A percentile compares a stretch with the other conserved stretches of the same genome.
phyloP scores from a whole-genome alignment of 2,888 invertebrate species.

The Ephialtes manifestator region DNA sequence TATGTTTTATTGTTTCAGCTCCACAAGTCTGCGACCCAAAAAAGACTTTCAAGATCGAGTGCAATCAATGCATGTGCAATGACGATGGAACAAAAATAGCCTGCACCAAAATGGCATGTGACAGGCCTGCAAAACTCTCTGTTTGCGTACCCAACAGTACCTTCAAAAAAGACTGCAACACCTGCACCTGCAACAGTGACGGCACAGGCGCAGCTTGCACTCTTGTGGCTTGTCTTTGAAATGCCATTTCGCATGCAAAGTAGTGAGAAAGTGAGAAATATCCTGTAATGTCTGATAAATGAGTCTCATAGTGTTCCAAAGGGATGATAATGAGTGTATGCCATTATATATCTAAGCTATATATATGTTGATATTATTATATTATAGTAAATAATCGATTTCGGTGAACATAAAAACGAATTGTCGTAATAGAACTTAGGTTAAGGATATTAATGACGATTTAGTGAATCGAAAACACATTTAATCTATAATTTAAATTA shows the following conservation, averaged over 20 bases:
- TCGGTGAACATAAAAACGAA: too few relatives aligned
- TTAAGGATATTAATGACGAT: not conserved
- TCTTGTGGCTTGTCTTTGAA: not conserved
- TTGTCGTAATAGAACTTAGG: too few relatives aligned
- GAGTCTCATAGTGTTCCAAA: not conserved
- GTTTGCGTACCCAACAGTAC: not conserved
- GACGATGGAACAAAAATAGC: slow-evolving; percentile 81
- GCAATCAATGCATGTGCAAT: slow-evolving; percentile 87
- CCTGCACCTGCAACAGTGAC: not conserved
- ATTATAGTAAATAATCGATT: too few relatives aligned
- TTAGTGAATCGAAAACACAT: not conserved
- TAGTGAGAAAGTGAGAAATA: not conserved
- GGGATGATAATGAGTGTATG: not conserved
- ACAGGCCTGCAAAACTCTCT: not conserved
- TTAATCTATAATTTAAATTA: not conserved
- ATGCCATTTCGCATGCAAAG: not conserved
- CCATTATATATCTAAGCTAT: not conserved
- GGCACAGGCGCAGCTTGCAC: not conserved
- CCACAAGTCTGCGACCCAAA: slow-evolving; percentile 79
- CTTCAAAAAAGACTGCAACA: slow-evolving; percentile 6
- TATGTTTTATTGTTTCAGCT: not conserved
- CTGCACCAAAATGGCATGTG: slow-evolving; percentile 8
- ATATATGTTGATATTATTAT: slow-evolving; percentile 1
- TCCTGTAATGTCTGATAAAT: not conserved
- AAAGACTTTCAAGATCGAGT: slow-evolving; percentile 80